phyloP scores from a whole-genome alignment of 2,888 invertebrate genomes.

The Lithophane socia region DNA sequence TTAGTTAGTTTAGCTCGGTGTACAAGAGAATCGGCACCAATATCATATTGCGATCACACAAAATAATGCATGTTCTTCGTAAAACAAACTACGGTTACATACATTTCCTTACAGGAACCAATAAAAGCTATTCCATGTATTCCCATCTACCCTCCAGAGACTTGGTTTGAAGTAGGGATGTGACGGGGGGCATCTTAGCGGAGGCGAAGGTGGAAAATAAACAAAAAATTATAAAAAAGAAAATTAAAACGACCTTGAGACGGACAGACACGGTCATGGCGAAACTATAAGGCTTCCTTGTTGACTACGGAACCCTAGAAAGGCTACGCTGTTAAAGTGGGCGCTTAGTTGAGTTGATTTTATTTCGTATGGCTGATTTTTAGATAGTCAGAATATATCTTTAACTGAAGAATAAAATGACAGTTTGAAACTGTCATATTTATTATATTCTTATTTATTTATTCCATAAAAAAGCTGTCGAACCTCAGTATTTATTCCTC shows the following conservation, averaged over 20 bases:
- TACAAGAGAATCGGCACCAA: too few relatives aligned
- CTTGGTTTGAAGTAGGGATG: slow-evolving; percentile 2
- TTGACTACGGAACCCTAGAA: too few relatives aligned
- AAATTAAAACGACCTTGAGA: not conserved
- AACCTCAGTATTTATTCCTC: too few relatives aligned
- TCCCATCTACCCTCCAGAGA: slow-evolving; percentile 2
- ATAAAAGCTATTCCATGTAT: slow-evolving; percentile 54
- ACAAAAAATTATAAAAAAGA: not conserved
- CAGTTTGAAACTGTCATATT: too few relatives aligned
- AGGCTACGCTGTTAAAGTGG: too few relatives aligned
- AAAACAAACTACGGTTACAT: not conserved
- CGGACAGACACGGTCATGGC: too few relatives aligned
- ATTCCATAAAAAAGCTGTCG: too few relatives aligned
- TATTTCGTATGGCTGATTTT: not conserved
- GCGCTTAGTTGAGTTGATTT: not conserved
- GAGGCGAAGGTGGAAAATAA: not conserved
- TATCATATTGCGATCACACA: slow-evolving; percentile 4
- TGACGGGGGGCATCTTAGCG: not conserved
- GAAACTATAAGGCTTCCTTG: too few relatives aligned
- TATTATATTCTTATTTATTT: too few relatives aligned
- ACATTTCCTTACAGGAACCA: slow-evolving; percentile 3
- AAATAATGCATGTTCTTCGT: not conserved
- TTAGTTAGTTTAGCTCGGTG: too few relatives aligned
- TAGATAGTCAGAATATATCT: too few relatives aligned
- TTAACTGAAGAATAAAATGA: too few relatives aligned